These are phyloP conservation scores for Brachionus sp. DNA, from an alignment of 1,140 invertebrate species.

Conservation along the genomic window DNA sequence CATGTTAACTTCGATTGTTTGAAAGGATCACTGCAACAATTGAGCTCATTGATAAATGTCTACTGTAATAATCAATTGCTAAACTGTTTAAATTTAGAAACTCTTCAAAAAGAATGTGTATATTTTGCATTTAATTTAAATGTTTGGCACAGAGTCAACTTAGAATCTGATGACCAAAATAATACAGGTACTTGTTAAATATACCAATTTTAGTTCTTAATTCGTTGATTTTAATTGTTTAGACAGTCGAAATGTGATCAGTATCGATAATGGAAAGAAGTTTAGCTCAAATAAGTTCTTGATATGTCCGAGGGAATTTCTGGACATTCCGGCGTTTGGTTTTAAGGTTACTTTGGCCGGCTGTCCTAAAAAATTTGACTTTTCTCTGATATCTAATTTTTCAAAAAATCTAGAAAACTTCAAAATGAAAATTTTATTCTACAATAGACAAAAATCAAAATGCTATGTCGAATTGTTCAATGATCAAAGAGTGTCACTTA, in stretches of 20 bases:
- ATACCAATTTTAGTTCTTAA: background rate
- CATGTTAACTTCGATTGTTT: background rate
- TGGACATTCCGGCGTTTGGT: background rate
- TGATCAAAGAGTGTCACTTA: constrained; percentile 39
- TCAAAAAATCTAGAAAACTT: background rate
- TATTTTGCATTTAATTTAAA: background rate
- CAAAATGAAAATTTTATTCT: constrained; percentile 29
- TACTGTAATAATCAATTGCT: background rate
- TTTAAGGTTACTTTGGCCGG: background rate
- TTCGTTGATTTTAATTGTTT: background rate
- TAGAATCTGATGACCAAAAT: background rate
- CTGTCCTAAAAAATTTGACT: background rate
- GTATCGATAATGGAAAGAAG: constrained; percentile 13
- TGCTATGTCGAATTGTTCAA: constrained; percentile 27
- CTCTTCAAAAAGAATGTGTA: background rate
- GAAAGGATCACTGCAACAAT: constrained; percentile 13
- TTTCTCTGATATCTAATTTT: background rate
- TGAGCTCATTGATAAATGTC: constrained; percentile 29
- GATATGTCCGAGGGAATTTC: constrained; percentile 18
- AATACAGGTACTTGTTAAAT: background rate
- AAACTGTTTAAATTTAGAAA: background rate
- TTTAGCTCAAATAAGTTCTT: background rate
- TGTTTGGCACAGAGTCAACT: background rate
- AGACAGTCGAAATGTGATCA: background rate
- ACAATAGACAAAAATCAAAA: constrained; percentile 17